phyloP scores from a whole-genome alignment of 2,113 vertebrate genomes.

The Balaeniceps rex region DNA sequence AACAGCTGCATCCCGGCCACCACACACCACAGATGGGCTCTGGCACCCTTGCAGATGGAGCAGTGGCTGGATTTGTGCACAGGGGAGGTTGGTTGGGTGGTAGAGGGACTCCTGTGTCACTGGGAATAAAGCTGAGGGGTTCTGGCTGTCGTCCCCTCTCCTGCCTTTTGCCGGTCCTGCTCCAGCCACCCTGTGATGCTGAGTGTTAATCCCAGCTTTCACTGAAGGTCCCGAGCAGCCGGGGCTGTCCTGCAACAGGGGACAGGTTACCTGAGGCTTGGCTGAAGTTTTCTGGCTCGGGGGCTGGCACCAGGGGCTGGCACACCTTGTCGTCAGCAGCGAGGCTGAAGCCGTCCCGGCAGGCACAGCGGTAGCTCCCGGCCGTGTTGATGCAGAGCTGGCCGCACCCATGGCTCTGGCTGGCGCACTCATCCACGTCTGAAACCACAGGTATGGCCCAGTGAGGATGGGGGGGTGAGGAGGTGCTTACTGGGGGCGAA shows the following conservation, averaged over 20 bases:
- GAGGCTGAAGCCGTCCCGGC: constrained; percentile 74
- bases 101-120: background rate
- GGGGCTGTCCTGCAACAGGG: accelerated
- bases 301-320: background rate
- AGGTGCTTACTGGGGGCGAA: background rate
- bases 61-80: background rate
- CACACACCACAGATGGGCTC: background rate
- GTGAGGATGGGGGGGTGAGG: background rate
- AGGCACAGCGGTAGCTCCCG: constrained; percentile 83
- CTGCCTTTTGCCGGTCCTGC: background rate
- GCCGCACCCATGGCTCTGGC: constrained; percentile 63
- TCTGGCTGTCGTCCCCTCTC: background rate
- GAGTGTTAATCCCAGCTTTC: background rate
- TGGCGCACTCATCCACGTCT: constrained; percentile 87
- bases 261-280: constrained; percentile 55
- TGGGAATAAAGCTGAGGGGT: background rate
- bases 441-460: background rate
- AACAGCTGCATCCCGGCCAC: background rate
- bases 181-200: background rate
- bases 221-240: background rate
- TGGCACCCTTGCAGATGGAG: background rate
- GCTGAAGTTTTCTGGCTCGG: background rate
- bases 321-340: constrained; percentile 65
- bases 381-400: constrained; percentile 82
- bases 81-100: background rate